phyloP scores from a whole-genome alignment of 2,888 invertebrate genomes.

The Cantharis nigra region DNA sequence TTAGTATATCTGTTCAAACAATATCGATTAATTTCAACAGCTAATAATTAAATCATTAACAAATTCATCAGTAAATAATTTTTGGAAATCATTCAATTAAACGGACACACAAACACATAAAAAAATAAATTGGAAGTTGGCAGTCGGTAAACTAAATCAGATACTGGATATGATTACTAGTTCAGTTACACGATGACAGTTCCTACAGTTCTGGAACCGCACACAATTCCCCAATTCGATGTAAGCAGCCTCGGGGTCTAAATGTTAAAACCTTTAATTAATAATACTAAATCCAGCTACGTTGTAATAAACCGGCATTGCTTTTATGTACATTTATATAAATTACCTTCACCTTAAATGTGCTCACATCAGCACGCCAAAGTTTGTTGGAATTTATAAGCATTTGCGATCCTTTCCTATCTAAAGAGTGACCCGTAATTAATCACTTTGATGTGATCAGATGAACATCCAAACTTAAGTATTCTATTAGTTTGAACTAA shows the following conservation, averaged over 20 bases:
- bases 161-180: too few relatives aligned
- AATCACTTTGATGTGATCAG: neutral
- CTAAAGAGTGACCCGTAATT: neutral
- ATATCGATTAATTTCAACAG: neutral
- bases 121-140: neutral
- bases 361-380: neutral
- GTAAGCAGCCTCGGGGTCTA: too few relatives aligned
- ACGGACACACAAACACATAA: too few relatives aligned
- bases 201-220: too few relatives aligned
- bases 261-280: too few relatives aligned
- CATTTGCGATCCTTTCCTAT: neutral
- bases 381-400: neutral
- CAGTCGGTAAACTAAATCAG: too few relatives aligned
- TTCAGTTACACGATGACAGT: too few relatives aligned
- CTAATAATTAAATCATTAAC: neutral
- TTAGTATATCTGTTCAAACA: neutral
- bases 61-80: neutral
- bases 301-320: neutral
- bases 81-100: neutral
- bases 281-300: neutral
- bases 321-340: neutral
- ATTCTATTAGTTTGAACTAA: neutral
- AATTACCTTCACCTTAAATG: neutral
- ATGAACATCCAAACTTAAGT: neutral
- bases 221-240: too few relatives aligned